A percentile compares a stretch with the other conserved stretches of the same genome.
Conservation (phyloP, 2,113 vertebrate species). For the Lampris megalopsis region DNA sequence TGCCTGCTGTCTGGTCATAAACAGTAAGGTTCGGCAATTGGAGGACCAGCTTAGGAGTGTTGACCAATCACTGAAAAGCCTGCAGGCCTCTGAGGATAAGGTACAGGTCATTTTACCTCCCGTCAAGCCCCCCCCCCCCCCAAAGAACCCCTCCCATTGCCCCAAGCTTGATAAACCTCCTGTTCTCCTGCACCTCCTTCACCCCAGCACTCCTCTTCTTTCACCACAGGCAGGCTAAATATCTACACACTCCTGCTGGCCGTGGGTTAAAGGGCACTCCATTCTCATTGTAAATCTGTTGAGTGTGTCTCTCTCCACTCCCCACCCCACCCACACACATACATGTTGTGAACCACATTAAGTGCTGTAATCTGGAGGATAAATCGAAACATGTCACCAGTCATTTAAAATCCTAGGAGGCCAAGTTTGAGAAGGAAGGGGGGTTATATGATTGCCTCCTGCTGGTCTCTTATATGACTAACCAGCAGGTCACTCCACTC, state of each 20-base stretch:
- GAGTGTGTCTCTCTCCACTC: slow-evolving; percentile 36
- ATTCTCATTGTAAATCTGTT: slow-evolving; percentile 48
- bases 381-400: slow-evolving; percentile 96
- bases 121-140: not conserved
- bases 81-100: slow-evolving; percentile 93
- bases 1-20: slow-evolving; percentile 66
- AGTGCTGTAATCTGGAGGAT: slow-evolving; percentile 92
- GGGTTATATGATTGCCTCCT: not conserved
- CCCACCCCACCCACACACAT: not conserved
- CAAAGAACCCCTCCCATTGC: slow-evolving; percentile 11
- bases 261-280: slow-evolving; percentile 23
- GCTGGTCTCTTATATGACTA: too few relatives aligned
- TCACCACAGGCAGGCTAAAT: too few relatives aligned
- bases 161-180: too few relatives aligned
- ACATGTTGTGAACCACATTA: slow-evolving; percentile 82
- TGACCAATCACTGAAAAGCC: slow-evolving; percentile 93
- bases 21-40: slow-evolving; percentile 90
- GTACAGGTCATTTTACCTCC: slow-evolving; percentile 80
- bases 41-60: slow-evolving; percentile 91
- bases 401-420: slow-evolving; percentile 96
- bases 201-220: too few relatives aligned
- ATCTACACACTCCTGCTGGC: too few relatives aligned
- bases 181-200: too few relatives aligned
- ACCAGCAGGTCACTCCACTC: too few relatives aligned
- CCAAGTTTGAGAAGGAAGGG: slow-evolving; percentile 96